These are phyloP conservation scores for Brachyptera putata DNA, from an alignment of 2,888 invertebrate genomes.

Conservation along the genomic window DNA sequence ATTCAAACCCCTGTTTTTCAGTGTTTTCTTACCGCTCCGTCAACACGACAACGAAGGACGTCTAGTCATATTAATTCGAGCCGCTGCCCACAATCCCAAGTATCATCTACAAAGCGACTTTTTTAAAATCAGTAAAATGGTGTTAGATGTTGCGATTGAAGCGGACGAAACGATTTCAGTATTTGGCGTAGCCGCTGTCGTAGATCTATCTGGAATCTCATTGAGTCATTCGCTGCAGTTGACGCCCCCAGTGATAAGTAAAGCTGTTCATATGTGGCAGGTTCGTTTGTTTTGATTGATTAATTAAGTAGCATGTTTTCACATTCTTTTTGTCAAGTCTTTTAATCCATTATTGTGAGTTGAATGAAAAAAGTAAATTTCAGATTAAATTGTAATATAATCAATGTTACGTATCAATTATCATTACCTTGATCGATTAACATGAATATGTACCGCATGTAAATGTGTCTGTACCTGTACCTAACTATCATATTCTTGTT, in stretches of 20 bases:
- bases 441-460: too few relatives aligned
- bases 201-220: slow-evolving; percentile 57
- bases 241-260: slow-evolving; percentile 54
- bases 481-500: too few relatives aligned
- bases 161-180: slow-evolving; percentile 50
- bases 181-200: slow-evolving; percentile 55
- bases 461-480: too few relatives aligned
- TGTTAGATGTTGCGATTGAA: slow-evolving; percentile 54
- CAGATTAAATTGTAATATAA: too few relatives aligned
- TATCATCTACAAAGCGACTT: slow-evolving; percentile 55
- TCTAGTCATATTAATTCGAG: slow-evolving; percentile 56
- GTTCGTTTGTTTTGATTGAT: slow-evolving; percentile 28
- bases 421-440: too few relatives aligned
- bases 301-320: background rate
- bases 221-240: slow-evolving; percentile 57
- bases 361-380: too few relatives aligned
- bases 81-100: slow-evolving; percentile 56
- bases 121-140: slow-evolving; percentile 59
- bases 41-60: slow-evolving; percentile 50
- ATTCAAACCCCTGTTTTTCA: slow-evolving; percentile 32
- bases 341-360: background rate
- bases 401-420: too few relatives aligned
- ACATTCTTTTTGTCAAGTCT: background rate
- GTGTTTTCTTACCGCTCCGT: slow-evolving; percentile 55
- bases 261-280: slow-evolving; percentile 61